Percentiles rank a stretch among this genome's conserved stretches.
phyloP scores from a whole-genome alignment of 2,797 vertebrate species.

The Notolabrus celidotus region DNA sequence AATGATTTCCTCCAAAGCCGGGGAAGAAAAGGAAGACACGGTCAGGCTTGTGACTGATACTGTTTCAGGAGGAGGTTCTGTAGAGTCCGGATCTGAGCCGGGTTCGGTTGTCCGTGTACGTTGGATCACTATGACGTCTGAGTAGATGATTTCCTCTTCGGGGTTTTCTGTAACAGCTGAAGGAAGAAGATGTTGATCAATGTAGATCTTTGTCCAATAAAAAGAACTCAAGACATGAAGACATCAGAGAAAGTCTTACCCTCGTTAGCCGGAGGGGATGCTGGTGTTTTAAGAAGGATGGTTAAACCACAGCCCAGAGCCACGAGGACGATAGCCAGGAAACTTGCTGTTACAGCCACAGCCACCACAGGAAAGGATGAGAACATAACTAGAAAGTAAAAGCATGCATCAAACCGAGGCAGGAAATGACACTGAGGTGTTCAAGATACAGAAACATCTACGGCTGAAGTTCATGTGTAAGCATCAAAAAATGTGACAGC shows the following conservation, averaged over 20 bases:
- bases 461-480: no score
- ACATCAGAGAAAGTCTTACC: no score
- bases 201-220: no score
- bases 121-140: conserved; percentile 5
- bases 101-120: background rate
- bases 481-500: no score
- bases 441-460: no score
- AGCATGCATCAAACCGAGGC: background rate
- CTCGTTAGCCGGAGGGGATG: background rate
- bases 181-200: no score
- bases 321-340: conserved; percentile 1
- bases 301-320: conserved; percentile 3
- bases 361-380: background rate
- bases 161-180: conserved; percentile 5
- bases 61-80: background rate
- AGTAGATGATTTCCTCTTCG: conserved; percentile 33
- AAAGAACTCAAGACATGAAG: no score
- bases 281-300: background rate
- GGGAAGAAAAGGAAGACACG: no score
- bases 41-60: no score
- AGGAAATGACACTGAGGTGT: no score
- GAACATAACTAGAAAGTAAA: background rate
- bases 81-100: no score
- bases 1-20: no score
- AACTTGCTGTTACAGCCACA: background rate